Conservation (phyloP, 2,113 vertebrate species). For the Cololabis saira region DNA sequence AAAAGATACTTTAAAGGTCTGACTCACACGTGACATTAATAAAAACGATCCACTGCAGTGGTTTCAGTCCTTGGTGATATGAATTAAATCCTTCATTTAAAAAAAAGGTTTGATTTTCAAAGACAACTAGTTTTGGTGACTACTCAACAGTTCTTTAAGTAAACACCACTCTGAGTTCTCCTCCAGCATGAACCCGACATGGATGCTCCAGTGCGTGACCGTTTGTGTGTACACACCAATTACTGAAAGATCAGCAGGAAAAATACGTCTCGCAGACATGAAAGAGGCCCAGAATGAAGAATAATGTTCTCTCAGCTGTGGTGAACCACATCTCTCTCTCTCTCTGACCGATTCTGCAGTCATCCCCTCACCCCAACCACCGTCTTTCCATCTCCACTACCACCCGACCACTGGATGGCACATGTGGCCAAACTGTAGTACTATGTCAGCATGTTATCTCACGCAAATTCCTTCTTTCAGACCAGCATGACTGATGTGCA, state of each 20-base stretch:
- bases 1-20: too few species aligned
- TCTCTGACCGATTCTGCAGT: conserved; percentile 22
- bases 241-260: conserved; percentile 53
- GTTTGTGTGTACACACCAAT: conserved; percentile 13
- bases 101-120: too few species aligned
- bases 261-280: conserved; percentile 60
- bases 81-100: too few species aligned
- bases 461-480: conserved; percentile 41
- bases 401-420: conserved; percentile 53
- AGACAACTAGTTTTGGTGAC: too few species aligned
- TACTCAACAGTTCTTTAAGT: too few species aligned
- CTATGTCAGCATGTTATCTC: conserved; percentile 48
- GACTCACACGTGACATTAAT: too few species aligned
- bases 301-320: conserved; percentile 52
- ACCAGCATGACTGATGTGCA: conserved; percentile 30
- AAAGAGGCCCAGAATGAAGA: conserved; percentile 45
- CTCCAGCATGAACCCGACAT: conserved; percentile 1
- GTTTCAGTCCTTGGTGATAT: too few species aligned
- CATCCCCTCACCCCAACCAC: conserved; percentile 19
- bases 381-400: conserved; percentile 30
- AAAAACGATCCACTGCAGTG: too few species aligned
- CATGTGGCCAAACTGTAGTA: conserved; percentile 42
- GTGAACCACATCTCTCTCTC: conserved; percentile 47
- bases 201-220: neutral
- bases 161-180: neutral